phyloP scores from a whole-genome alignment of 2,888 invertebrate species.

The Agonopterix subpropinquella region DNA sequence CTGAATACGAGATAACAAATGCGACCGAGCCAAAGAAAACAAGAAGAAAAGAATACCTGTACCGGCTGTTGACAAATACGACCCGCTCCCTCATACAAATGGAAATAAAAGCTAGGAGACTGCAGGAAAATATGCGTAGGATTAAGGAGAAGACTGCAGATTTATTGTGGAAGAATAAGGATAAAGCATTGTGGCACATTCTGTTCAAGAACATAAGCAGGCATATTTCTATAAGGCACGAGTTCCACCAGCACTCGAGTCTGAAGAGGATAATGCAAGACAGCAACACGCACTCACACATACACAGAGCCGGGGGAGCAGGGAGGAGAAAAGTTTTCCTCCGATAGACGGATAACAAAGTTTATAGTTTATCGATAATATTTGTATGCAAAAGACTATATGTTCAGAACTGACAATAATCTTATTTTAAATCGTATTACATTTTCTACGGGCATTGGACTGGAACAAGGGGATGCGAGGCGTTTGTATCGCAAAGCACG shows the following conservation, averaged over 20 bases:
- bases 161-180: conserved; percentile 74
- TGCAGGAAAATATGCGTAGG: conserved; percentile 75
- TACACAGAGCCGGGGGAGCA: conserved; percentile 30
- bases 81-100: conserved; percentile 75
- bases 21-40: conserved; percentile 48
- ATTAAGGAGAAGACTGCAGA: conserved; percentile 74
- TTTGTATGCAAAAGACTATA: conserved; percentile 25
- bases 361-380: conserved; percentile 8
- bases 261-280: conserved; percentile 65
- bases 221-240: conserved; percentile 68
- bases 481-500: conserved; percentile 37
- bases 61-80: conserved; percentile 72
- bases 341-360: conserved; percentile 19
- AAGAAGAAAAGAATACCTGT: conserved; percentile 70
- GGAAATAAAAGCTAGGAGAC: conserved; percentile 74
- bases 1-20: conserved; percentile 50
- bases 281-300: conserved; percentile 39
- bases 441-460: conserved; percentile 18
- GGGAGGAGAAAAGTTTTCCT: conserved; percentile 46
- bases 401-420: conserved; percentile 47
- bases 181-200: conserved; percentile 72
- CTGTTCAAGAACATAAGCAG: conserved; percentile 72
- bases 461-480: conserved; percentile 19
- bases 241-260: conserved; percentile 69
- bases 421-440: conserved; percentile 29